Conservation (phyloP, 1,140 invertebrate species). For the Aphis gossypii region DNA sequence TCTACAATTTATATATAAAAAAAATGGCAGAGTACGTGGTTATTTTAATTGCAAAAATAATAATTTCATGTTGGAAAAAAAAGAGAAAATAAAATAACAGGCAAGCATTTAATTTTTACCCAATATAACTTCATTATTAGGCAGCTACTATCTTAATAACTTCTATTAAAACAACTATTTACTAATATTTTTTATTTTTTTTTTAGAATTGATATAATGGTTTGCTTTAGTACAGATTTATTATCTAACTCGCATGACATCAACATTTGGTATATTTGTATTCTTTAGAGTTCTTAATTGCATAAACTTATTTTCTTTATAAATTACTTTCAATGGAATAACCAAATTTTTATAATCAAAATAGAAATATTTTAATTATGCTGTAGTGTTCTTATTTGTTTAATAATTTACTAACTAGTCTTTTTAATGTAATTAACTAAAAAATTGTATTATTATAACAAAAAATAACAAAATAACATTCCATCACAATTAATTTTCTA, state of each 20-base stretch:
- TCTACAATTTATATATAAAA: not conserved
- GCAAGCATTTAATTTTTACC: not conserved
- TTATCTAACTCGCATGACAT: not conserved
- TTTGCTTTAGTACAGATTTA: not conserved
- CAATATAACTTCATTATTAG: not conserved
- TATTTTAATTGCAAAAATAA: not conserved
- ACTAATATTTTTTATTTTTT: not conserved
- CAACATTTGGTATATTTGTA: not conserved
- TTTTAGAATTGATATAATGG: not conserved
- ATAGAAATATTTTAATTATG: not conserved
- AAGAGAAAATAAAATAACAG: conserved; percentile 9
- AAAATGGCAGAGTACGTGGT: not conserved
- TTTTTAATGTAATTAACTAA: not conserved
- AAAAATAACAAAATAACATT: not conserved
- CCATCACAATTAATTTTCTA: not conserved
- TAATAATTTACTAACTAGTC: not conserved
- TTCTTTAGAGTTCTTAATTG: not conserved
- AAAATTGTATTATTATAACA: not conserved
- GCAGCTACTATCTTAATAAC: not conserved
- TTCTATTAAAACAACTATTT: not conserved
- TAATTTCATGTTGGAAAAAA: not conserved
- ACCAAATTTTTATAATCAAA: not conserved
- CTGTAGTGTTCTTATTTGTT: not conserved
- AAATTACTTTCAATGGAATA: not conserved
- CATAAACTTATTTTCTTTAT: not conserved